Percentiles rank a stretch among this genome's conserved stretches.
phyloP scores from a whole-genome alignment of 2,113 vertebrate species.

The Diadophis punctatus region DNA sequence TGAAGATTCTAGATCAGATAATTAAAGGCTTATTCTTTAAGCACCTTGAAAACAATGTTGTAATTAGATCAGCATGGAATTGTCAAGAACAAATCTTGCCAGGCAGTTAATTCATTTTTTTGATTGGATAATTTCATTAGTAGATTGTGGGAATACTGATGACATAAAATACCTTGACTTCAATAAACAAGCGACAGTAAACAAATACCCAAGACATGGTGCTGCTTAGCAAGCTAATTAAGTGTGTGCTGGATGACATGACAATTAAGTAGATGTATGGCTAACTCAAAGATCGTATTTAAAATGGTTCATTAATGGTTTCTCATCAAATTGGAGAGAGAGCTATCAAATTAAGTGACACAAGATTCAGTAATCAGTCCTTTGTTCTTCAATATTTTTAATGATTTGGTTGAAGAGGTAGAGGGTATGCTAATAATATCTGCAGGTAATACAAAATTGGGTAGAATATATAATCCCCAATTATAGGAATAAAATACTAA shows the following conservation, averaged over 20 bases:
- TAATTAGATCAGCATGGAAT: background rate
- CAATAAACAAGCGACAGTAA: background rate
- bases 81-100: background rate
- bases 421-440: background rate
- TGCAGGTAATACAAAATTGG: background rate
- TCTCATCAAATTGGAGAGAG: background rate
- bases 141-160: background rate
- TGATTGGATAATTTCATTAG: background rate
- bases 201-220: background rate
- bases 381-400: background rate
- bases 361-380: background rate
- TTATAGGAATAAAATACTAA: background rate
- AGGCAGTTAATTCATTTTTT: background rate
- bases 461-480: background rate
- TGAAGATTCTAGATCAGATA: background rate
- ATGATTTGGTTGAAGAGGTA: background rate
- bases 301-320: background rate
- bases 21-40: background rate
- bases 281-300: background rate
- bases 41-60: background rate
- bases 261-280: background rate
- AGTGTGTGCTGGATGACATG: background rate
- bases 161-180: background rate
- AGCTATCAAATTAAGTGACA: background rate
- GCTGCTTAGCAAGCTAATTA: background rate